A percentile compares a stretch with the other conserved stretches of the same genome.
These are phyloP conservation scores for Cricetomys ansorgei DNA, from an alignment of 2,113 vertebrate species.

Conservation along the genomic window DNA sequence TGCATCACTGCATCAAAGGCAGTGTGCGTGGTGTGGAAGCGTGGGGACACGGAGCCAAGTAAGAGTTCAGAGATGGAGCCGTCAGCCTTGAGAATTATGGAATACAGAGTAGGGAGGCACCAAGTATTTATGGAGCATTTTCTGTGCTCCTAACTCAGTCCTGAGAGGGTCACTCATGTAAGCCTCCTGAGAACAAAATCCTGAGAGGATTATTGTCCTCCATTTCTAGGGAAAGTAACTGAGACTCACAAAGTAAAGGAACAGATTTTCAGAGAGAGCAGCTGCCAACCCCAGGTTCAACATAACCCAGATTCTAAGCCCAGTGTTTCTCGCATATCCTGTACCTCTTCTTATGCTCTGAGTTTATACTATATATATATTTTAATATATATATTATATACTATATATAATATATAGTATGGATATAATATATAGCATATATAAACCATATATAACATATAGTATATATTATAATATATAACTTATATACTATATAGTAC, in stretches of 20 bases:
- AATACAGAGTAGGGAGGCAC: not conserved
- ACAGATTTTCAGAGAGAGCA: too few species aligned
- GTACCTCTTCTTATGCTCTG: not conserved
- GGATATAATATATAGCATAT: too few species aligned
- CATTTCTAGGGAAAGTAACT: constrained; percentile 23
- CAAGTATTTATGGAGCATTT: not conserved
- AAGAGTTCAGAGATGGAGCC: not conserved
- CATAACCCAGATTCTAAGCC: not conserved
- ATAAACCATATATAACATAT: too few species aligned
- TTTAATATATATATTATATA: too few species aligned
- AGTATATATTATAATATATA: too few species aligned
- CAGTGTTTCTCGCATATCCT: not conserved
- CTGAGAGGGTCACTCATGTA: not conserved
- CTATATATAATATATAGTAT: too few species aligned
- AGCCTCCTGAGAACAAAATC: not conserved
- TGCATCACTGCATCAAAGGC: constrained; percentile 58
- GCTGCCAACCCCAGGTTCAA: not conserved
- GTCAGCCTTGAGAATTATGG: not conserved
- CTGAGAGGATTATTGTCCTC: not conserved
- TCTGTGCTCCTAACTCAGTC: not conserved
- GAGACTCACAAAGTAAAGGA: not conserved
- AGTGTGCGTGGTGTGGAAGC: not conserved
- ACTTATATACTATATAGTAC: too few species aligned
- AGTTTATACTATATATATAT: too few species aligned
- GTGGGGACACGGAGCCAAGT: constrained; percentile 12